A percentile compares a stretch with the other conserved stretches of the same genome.
Conservation (phyloP, 30 jellyfish, hydroid and myxozoan genomes). For the Cassiopea andromeda region DNA sequence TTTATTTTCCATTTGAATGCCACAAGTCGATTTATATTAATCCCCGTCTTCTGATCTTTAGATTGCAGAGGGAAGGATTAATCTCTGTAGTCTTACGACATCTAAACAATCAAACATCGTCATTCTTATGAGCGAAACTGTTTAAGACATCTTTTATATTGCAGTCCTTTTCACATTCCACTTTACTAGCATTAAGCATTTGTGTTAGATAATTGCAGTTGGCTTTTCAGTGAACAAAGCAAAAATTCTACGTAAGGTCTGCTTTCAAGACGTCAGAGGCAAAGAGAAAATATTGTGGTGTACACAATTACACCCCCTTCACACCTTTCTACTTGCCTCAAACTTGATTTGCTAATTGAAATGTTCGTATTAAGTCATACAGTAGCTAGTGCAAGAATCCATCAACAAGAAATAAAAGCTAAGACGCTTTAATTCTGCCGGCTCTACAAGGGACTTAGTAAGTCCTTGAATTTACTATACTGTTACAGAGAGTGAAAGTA, state of each 20-base stretch:
- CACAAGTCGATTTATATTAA: conserved; percentile 23
- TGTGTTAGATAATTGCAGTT: background rate
- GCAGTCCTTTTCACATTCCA: background rate
- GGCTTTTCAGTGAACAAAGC: background rate
- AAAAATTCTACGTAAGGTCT: background rate
- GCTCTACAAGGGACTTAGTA: too few species aligned
- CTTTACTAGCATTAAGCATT: background rate
- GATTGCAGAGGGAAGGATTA: conserved; percentile 26
- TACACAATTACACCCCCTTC: too few species aligned
- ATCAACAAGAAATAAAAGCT: too few species aligned
- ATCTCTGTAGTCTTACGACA: conserved; percentile 12
- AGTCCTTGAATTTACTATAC: too few species aligned
- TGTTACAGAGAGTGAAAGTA: too few species aligned
- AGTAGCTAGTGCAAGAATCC: too few species aligned
- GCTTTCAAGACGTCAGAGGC: background rate
- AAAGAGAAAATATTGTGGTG: background rate
- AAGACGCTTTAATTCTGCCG: too few species aligned
- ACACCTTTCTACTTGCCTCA: too few species aligned
- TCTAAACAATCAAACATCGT: conserved; percentile 7
- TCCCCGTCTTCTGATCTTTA: conserved; percentile 26
- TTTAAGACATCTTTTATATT: background rate
- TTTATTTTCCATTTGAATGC: conserved; percentile 17
- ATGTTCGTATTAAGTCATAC: too few species aligned
- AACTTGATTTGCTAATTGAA: too few species aligned
- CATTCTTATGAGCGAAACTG: background rate